Conservation (phyloP, 1,140 invertebrate genomes). For the Ips nitidus region DNA sequence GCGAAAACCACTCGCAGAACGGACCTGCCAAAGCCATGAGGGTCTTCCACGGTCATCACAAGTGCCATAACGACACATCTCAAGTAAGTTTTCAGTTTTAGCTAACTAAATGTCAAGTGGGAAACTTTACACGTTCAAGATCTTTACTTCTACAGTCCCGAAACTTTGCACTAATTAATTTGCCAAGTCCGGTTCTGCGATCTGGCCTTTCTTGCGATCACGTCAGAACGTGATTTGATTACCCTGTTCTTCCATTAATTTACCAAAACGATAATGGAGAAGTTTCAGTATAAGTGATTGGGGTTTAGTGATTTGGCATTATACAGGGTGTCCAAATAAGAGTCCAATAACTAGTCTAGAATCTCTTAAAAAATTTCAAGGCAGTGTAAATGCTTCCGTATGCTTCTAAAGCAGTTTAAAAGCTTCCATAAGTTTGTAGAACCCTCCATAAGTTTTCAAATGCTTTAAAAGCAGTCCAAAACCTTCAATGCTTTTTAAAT, state of each 20-base stretch:
- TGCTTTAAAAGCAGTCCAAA: too few relatives aligned
- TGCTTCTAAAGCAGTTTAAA: too few relatives aligned
- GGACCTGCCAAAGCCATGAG: slow-evolving; percentile 57
- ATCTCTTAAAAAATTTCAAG: too few relatives aligned
- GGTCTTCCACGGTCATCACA: slow-evolving; percentile 79
- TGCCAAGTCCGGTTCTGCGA: slow-evolving; percentile 1
- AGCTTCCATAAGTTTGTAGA: too few relatives aligned
- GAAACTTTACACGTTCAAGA: not conserved
- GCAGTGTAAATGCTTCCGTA: too few relatives aligned
- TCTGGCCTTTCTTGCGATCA: not conserved
- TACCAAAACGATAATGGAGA: slow-evolving; percentile 18
- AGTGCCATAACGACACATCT: slow-evolving; percentile 78
- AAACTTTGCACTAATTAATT: slow-evolving; percentile 17
- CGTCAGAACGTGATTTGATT: slow-evolving; percentile 18
- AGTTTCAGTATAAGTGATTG: too few relatives aligned
- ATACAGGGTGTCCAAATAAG: too few relatives aligned
- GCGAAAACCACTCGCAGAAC: slow-evolving; percentile 57
- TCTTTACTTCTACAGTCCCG: not conserved
- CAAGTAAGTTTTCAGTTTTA: slow-evolving; percentile 57
- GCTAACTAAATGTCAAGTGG: not conserved
- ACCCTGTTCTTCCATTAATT: slow-evolving; percentile 17
- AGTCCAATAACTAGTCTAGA: too few relatives aligned
- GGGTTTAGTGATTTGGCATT: too few relatives aligned
- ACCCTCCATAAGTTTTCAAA: too few relatives aligned
- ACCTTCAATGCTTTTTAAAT: too few relatives aligned